Conservation (phyloP, 2,113 vertebrate species). For the Syrrhaptes paradoxus region DNA sequence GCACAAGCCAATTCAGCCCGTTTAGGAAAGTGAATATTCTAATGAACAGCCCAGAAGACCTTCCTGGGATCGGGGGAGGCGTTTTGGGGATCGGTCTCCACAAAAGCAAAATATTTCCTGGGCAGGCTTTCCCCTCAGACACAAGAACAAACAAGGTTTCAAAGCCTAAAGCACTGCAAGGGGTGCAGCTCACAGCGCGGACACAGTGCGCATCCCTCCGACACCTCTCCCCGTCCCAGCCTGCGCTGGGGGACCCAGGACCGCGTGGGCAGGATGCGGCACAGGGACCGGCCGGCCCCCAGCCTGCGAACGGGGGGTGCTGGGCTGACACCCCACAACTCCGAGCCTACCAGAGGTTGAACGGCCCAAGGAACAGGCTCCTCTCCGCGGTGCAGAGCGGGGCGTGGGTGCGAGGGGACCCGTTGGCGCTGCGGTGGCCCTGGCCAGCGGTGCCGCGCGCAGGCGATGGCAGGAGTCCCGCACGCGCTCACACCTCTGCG, state of each 20-base stretch:
- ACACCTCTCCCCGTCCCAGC: too few relatives aligned
- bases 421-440: neutral
- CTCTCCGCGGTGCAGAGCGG: neutral
- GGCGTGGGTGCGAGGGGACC: rapidly evolving
- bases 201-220: rapidly evolving
- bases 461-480: neutral
- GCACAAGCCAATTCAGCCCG: neutral
- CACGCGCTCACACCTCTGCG: neutral
- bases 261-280: rapidly evolving
- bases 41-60: neutral
- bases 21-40: neutral
- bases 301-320: rapidly evolving
- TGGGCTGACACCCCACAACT: rapidly evolving
- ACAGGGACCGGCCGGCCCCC: neutral
- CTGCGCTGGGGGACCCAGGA: too few relatives aligned
- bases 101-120: neutral
- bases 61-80: neutral
- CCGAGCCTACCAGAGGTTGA: neutral
- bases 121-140: neutral
- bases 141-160: neutral
- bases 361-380: rapidly evolving
- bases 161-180: neutral
- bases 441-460: neutral
- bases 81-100: neutral
- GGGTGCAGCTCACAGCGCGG: rapidly evolving